phyloP scores from a whole-genome alignment of 2,888 invertebrate genomes.

The Allygus modestus region DNA sequence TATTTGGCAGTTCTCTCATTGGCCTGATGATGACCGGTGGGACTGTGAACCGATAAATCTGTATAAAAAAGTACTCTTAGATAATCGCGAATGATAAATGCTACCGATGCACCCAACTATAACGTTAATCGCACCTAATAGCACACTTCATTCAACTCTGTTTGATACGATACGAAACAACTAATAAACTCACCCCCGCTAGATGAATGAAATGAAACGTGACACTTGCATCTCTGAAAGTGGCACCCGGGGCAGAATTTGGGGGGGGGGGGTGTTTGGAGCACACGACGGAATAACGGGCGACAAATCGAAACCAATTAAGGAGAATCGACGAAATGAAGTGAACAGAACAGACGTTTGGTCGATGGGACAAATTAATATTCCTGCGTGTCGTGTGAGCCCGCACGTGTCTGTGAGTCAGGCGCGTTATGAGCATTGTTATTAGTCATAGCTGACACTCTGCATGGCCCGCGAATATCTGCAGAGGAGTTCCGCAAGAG shows the following conservation, averaged over 20 bases:
- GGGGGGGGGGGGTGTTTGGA: neutral
- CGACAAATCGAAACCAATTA: slow-evolving; percentile 52
- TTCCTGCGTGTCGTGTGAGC: slow-evolving; percentile 33
- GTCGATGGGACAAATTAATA: slow-evolving; percentile 60
- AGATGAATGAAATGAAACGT: neutral
- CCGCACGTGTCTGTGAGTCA: slow-evolving; percentile 27
- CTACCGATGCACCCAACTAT: too few relatives aligned
- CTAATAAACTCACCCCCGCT: slow-evolving; percentile 2
- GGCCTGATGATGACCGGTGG: too few relatives aligned
- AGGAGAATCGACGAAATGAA: slow-evolving; percentile 36
- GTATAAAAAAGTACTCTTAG: too few relatives aligned
- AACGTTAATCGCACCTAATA: too few relatives aligned
- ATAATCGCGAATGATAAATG: too few relatives aligned
- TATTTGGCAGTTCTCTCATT: too few relatives aligned
- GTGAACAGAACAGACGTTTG: slow-evolving; percentile 39
- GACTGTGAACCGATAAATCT: too few relatives aligned
- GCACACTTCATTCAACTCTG: neutral
- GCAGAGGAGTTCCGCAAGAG: slow-evolving; percentile 26
- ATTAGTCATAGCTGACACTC: slow-evolving; percentile 26
- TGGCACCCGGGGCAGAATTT: slow-evolving; percentile 16
- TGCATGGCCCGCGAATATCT: slow-evolving; percentile 16
- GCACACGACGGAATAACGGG: slow-evolving; percentile 30
- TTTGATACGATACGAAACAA: neutral
- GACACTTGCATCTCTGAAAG: slow-evolving; percentile 10
- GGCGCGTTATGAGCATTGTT: slow-evolving; percentile 51